phyloP scores from a whole-genome alignment of 2,797 vertebrate species.

The Acanthornis magna region DNA sequence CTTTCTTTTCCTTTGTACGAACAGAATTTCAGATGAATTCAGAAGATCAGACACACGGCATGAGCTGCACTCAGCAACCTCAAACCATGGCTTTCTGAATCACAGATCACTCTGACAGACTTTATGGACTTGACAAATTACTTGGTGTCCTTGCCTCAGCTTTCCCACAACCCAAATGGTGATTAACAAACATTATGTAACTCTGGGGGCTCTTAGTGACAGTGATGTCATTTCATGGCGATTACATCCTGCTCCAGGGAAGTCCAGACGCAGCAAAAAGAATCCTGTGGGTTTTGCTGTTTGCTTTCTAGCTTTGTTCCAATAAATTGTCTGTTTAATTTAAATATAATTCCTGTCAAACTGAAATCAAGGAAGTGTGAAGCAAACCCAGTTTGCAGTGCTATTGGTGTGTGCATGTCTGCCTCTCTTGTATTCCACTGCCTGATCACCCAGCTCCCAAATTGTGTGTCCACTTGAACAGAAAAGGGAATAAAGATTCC shows the following conservation, averaged over 20 bases:
- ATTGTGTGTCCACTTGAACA: neutral
- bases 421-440: neutral
- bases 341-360: neutral
- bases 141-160: neutral
- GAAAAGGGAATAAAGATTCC: neutral
- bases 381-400: neutral
- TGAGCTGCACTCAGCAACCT: neutral
- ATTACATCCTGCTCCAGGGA: neutral
- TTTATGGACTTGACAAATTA: neutral
- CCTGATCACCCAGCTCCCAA: neutral
- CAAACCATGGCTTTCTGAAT: neutral
- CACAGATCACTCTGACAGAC: neutral
- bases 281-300: neutral
- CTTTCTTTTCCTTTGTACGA: neutral
- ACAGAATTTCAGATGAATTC: neutral
- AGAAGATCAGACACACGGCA: neutral
- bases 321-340: neutral
- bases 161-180: neutral
- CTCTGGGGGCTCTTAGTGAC: neutral
- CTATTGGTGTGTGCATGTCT: neutral
- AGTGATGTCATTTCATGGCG: neutral
- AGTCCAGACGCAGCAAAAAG: neutral
- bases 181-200: neutral
- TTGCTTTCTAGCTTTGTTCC: neutral
- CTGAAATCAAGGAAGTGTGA: neutral